Evolutionary conservation across 2,113 vertebrate genomes (phyloP), one percentile per base, ranked within the genome.

Genomic region (Lasiurus borealis): DNA sequence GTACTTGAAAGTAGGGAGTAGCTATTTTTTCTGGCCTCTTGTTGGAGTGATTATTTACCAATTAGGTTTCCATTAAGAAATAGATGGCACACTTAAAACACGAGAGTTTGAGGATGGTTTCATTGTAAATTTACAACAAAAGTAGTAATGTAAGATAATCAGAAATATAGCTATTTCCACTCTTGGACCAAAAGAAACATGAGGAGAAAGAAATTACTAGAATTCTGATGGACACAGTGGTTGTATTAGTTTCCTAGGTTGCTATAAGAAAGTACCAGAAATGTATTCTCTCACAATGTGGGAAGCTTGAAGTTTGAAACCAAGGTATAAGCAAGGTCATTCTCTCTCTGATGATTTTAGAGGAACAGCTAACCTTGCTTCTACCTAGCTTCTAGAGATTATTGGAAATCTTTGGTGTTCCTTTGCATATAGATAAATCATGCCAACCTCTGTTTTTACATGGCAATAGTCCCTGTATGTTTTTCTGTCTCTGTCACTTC

Each of bases 61-160:
- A 44, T 91, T 76, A 89, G 11, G 19, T 4, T 92, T 46, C 2
- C 11, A 46, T 71, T 92, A 81, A 94, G 50, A 94, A 92, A 62
- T 11, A 94, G 11, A 66, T 27, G 11, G 6, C 36, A 89, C 78
- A 62, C 25, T 59, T 91, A 66, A 96, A 62, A 77, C 36, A 73
- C 83, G n/a, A 77, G 77, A 89, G 76, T 64, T 93, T 46, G 23
- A 50, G 27, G 36, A 72, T 31, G 0, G 2, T 50, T 92, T 81
- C 19, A 29, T 85, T 59, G 5, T 46, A 90, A 52, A 83, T 73
- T 80, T 69, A 84, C 5, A 85, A 84, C 7, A 85, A 85, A 31
- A 48, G 14, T 36, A 52, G 0, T 50, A 88, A 81, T 75, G 2
- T n/a, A 80, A 81, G 8, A 18, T 77, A 91, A 88, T 50, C 31